Conservation (phyloP, 2,113 vertebrate genomes). For the Callaeas wilsoni region DNA sequence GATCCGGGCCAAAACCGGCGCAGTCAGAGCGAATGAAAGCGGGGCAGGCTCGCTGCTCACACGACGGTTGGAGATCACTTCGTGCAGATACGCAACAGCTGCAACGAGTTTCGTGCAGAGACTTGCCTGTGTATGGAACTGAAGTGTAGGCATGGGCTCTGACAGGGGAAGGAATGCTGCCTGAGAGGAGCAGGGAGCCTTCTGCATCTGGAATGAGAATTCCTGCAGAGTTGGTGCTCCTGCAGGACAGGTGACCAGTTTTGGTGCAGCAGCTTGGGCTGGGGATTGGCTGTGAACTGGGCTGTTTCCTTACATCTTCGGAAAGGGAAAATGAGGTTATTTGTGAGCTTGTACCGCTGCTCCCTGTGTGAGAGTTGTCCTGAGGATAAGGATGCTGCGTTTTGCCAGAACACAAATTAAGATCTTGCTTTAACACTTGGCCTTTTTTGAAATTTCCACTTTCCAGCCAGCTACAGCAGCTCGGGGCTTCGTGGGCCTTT, state of each 20-base stretch:
- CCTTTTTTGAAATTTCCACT: not conserved
- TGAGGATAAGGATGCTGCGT: not conserved
- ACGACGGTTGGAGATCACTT: not conserved
- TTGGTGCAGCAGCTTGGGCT: not conserved
- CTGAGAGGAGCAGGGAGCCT: not conserved
- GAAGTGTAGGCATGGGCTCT: not conserved
- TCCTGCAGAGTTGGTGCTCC: not conserved
- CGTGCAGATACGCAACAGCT: slow-evolving; percentile 54
- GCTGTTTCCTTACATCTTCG: not conserved
- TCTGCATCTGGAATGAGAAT: not conserved
- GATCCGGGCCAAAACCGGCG: not conserved
- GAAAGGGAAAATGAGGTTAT: not conserved
- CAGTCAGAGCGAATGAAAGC: not conserved
- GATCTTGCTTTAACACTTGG: not conserved
- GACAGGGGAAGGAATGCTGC: not conserved
- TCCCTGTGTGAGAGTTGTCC: not conserved
- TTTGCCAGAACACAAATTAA: not conserved
- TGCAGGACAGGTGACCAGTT: not conserved
- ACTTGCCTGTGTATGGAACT: not conserved
- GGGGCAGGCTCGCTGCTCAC: not conserved
- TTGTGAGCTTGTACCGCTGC: not conserved
- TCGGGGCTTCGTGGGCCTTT: not conserved
- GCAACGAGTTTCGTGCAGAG: not conserved
- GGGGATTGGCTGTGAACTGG: not conserved
- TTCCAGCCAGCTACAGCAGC: not conserved